Base-by-base conservation (phyloP, 1,140 invertebrate genomes). In the Heliconius congener region DNA sequence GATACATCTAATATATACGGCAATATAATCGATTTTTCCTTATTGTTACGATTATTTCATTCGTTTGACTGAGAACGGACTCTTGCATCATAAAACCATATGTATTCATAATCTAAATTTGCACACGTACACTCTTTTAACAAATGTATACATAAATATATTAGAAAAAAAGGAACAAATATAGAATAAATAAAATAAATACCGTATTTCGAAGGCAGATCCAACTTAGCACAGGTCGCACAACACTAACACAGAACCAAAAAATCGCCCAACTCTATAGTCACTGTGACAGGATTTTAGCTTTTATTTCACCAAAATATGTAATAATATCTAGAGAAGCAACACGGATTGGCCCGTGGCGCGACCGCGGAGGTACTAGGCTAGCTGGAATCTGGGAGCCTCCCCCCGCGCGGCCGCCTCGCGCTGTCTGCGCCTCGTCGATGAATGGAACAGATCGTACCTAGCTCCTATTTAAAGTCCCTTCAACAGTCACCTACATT, bases 381-480 rank as follows among this genome's bases (percentile, higher is more conserved):
- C 85, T 82, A 91, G 87, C 90, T 92, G 87, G 85, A 86, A 84
- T 85, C 88, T 86, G 84, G 27, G 74, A 80, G 73, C 83, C 78
- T 83, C 87, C 84, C 73, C 84, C 82, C 84, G 76, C 84, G 52
- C 78, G 79, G 73, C 84, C 80, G 83, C 79, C 88, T 88, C 92
- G 88, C 90, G 88, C 88, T 88, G 85, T 89, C 90, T 89, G 86
- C 87, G 86, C 86, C 81, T 84, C 82, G 82, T 91, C 91, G 85
- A 94, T 94, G 93, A 94, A 94, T 94, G 93, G 87, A 89, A 72
- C 79, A 78, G 86, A 77, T 85, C 81, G 76, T 81, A 83, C 80
- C 84, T 86, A 86, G 80, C 86, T 80, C 81, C 84, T 86, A 87
- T 89, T 88, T 87, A 90, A 89, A 89, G 85, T 88, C 86, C 84